Percentiles rank a stretch among this genome's conserved stretches.
Evolutionary conservation across 2,888 invertebrate genomes (phyloP).

Genomic region (Tortrix viridana): DNA sequence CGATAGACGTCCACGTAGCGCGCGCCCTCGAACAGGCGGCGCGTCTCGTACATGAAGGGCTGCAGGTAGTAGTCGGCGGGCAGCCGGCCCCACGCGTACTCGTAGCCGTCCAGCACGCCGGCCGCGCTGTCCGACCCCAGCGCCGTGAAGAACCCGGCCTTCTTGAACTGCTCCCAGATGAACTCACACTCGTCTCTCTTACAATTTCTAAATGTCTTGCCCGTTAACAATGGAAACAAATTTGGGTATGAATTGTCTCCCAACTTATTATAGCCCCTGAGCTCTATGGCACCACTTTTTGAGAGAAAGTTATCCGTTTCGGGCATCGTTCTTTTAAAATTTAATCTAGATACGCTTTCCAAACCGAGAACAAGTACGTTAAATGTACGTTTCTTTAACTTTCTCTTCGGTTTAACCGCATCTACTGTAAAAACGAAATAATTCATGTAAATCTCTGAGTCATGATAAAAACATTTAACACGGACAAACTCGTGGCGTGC

Average conservation of each 20-base stretch:
- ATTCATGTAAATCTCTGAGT: constrained; percentile 1
- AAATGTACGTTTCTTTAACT: too few species aligned
- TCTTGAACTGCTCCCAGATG: too few species aligned
- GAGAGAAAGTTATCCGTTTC: too few species aligned
- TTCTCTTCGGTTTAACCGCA: too few species aligned
- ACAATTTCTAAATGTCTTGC: constrained; percentile 49
- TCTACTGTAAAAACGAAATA: constrained; percentile 51
- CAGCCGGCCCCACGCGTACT: constrained; percentile 85
- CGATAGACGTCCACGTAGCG: not conserved
- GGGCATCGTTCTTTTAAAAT: constrained; percentile 84
- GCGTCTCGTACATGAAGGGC: constrained; percentile 79
- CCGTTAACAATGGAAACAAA: constrained; percentile 88
- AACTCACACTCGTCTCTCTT: too few species aligned
- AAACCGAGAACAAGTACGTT: too few species aligned
- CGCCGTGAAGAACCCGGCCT: constrained; percentile 84
- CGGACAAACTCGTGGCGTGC: constrained; percentile 29
- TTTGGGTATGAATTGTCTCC: constrained; percentile 94
- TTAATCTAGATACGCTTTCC: constrained; percentile 89
- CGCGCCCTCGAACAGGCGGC: constrained; percentile 59
- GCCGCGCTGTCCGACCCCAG: constrained; percentile 90
- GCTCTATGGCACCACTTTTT: too few species aligned
- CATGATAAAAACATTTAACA: constrained; percentile 86
- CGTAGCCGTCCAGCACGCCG: constrained; percentile 87
- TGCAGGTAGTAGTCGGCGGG: constrained; percentile 91
- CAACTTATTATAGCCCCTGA: constrained; percentile 90